These are phyloP conservation scores for Colletes latitarsis DNA, from an alignment of 1,140 invertebrate species.

Conservation along the genomic window DNA sequence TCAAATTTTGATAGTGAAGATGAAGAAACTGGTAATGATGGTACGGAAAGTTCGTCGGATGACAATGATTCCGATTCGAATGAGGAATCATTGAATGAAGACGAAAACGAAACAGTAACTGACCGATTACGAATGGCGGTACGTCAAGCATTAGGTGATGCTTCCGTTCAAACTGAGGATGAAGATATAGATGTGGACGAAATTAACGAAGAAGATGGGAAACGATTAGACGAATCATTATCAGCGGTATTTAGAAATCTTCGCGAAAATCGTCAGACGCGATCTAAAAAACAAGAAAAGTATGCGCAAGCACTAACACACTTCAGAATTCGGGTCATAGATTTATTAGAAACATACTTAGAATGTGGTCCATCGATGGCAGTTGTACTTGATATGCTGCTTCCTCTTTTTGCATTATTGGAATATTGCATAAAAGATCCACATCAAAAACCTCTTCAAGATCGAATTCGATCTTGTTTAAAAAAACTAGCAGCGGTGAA, in stretches of 20 bases:
- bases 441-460: slow-evolving; percentile 86
- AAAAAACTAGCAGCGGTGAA: slow-evolving; percentile 84
- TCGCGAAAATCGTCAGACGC: slow-evolving; percentile 82
- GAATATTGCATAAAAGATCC: slow-evolving; percentile 86
- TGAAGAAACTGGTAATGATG: slow-evolving; percentile 57
- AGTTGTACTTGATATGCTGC: slow-evolving; percentile 85
- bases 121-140: slow-evolving; percentile 86
- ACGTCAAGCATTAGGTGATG: slow-evolving; percentile 83
- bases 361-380: slow-evolving; percentile 86
- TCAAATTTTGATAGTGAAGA: slow-evolving; percentile 70
- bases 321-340: slow-evolving; percentile 86
- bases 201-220: slow-evolving; percentile 88
- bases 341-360: slow-evolving; percentile 87
- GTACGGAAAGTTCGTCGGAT: slow-evolving; percentile 76
- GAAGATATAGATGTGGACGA: slow-evolving; percentile 89
- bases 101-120: slow-evolving; percentile 84
- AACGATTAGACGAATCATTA: slow-evolving; percentile 86
- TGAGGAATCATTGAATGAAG: slow-evolving; percentile 74
- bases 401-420: slow-evolving; percentile 84
- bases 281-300: slow-evolving; percentile 85
- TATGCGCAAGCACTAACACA: slow-evolving; percentile 85
- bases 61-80: slow-evolving; percentile 70
- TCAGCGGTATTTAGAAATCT: slow-evolving; percentile 87
- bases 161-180: slow-evolving; percentile 82
- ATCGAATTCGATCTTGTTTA: slow-evolving; percentile 83